Evolutionary conservation across 2,888 invertebrate genomes (phyloP), one percentile per base, ranked within the genome.

Genomic region (Bembecia ichneumoniformis): DNA sequence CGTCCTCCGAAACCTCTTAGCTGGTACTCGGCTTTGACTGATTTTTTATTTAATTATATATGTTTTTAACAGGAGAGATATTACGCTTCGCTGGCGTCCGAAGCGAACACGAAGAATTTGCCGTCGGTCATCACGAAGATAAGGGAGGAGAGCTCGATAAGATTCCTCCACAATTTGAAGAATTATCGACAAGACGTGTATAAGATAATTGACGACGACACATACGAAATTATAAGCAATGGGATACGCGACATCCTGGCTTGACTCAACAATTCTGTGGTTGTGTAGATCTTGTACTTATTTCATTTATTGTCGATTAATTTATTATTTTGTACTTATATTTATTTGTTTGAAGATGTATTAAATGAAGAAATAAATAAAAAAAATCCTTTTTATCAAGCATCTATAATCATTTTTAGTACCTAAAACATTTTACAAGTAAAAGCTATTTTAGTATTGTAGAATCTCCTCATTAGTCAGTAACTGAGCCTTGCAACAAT

Each of bases 111-210:
- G 10, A 73, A 82, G 16, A 89, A 88, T 1, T 77, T 94, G 2
- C 92, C 92, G 0, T 89, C 90, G 0, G 93, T 93, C 2, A 83
- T 94, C 45, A 89, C 91, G 7, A 91, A 91, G 62, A 87, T 94
- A 28, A 89, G 93, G 47, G 91, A 92, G 52, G 89, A 91, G 58
- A 92, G 92, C 60, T 90, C 91, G 3, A 77, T 71, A 40, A 67
- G 90, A 3, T 90, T 91, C 68, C 82, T 91, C 10, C 90, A 91
- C 64, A 90, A 93, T 72, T 74, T 93, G 45, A 84, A 89, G 46
- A 82, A 90, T 65, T 93, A 92, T 72, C 77, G 93, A 13, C 88
- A 91, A 54, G 91, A 91, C 60, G 75, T 89, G 43, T 93, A 92
- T 68, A 89, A 87, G 58, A 89, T 93, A 58, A 77, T 93, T n/a